A percentile compares a stretch with the other conserved stretches of the same genome.
Evolutionary conservation across 2,113 vertebrate species (phyloP).

Genomic region (Psittacula cyanocephala): DNA sequence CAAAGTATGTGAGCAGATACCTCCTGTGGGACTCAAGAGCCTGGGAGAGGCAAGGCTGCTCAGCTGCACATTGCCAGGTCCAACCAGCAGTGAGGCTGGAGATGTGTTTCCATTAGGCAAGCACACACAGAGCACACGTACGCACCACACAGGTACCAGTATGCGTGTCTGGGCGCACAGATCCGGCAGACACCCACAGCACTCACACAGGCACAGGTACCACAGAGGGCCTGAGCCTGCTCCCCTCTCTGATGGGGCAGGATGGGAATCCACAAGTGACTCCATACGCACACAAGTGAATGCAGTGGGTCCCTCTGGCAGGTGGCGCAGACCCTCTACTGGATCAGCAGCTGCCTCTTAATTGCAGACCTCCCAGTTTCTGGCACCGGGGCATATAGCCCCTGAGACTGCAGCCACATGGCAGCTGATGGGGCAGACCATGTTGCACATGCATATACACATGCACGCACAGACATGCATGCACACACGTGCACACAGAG

Average conservation of each 20-base stretch:
- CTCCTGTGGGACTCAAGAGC: neutral
- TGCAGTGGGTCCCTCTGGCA: neutral
- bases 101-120: neutral
- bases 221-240: neutral
- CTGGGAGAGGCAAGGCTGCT: neutral
- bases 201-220: neutral
- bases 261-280: neutral
- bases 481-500: neutral
- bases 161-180: accelerated
- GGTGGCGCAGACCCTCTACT: neutral
- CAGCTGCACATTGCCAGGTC: accelerated
- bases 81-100: neutral
- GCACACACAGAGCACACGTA: accelerated
- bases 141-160: accelerated
- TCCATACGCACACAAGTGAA: neutral
- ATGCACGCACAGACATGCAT: no score
- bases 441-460: no score
- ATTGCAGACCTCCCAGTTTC: neutral
- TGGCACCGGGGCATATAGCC: accelerated
- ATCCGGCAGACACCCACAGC: neutral
- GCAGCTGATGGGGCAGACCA: neutral
- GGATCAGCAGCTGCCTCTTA: neutral
- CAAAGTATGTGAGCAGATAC: neutral
- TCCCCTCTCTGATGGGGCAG: neutral
- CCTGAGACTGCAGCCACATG: no score